phyloP scores from a whole-genome alignment of 2,113 vertebrate genomes.

The Myrmecobius fasciatus region DNA sequence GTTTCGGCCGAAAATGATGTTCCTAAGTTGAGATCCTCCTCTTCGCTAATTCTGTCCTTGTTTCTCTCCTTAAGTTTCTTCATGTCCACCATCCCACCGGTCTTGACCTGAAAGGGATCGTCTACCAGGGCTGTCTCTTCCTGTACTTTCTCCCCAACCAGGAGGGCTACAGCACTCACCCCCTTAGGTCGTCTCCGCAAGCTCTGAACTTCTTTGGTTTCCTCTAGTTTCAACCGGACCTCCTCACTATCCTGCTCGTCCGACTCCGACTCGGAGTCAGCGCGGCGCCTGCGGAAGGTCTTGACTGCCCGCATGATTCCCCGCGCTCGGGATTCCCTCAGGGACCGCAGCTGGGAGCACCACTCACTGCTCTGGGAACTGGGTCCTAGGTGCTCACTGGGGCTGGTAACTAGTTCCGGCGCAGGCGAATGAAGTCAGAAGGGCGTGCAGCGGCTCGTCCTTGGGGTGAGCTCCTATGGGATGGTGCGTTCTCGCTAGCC shows the following conservation, averaged over 20 bases:
- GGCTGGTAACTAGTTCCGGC: background rate
- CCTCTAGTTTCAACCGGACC: conserved; percentile 90
- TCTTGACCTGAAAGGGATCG: conserved; percentile 93
- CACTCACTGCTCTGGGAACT: accelerated
- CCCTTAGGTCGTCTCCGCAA: conserved; percentile 88
- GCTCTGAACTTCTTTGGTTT: conserved; percentile 90
- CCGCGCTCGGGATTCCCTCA: background rate
- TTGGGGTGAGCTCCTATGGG: no score
- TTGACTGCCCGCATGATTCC: conserved; percentile 66
- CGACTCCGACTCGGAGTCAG: conserved; percentile 76
- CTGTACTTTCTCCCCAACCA: conserved; percentile 90
- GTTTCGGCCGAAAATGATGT: conserved; percentile 93
- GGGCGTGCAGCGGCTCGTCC: background rate
- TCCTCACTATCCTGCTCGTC: conserved; percentile 85
- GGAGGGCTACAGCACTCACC: conserved; percentile 89
- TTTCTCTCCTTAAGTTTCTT: conserved; percentile 92
- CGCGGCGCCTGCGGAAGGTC: conserved; percentile 83
- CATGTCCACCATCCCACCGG: conserved; percentile 92
- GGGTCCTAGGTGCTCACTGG: background rate
- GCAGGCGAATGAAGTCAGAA: background rate
- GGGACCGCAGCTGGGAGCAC: no score
- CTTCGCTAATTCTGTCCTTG: conserved; percentile 89
- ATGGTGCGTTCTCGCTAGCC: no score
- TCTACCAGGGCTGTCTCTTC: conserved; percentile 82
- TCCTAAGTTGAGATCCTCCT: conserved; percentile 90